Percentiles rank a stretch among this genome's conserved stretches.
Evolutionary conservation across 2,113 vertebrate species (phyloP).

Genomic region (Microcebus ravelobensis): DNA sequence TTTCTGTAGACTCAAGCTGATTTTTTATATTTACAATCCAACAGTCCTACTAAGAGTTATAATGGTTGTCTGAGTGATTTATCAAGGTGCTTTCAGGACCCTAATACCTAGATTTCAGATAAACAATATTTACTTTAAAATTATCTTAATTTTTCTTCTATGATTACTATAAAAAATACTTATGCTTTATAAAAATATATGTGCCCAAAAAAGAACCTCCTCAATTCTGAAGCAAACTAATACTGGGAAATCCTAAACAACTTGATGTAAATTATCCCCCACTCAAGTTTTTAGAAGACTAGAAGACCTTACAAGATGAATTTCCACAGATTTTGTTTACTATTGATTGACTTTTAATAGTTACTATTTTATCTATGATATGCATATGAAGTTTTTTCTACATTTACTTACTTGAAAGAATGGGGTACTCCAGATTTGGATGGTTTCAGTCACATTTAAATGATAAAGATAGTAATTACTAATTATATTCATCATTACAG

Average conservation of each 20-base stretch:
- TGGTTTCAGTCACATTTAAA: slow-evolving; percentile 90
- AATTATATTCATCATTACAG: slow-evolving; percentile 93
- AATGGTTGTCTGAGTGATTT: background rate
- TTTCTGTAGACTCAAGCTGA: background rate
- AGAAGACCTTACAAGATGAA: background rate
- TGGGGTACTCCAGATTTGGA: slow-evolving; percentile 94
- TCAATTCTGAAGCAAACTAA: background rate
- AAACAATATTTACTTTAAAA: background rate
- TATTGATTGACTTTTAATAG: background rate
- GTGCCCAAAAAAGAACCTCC: background rate
- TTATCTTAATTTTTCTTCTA: background rate
- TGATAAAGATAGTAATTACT: slow-evolving; percentile 93
- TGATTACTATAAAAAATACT: background rate
- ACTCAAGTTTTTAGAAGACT: background rate
- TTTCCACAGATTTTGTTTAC: background rate
- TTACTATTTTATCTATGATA: background rate
- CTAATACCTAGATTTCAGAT: background rate
- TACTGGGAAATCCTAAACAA: background rate
- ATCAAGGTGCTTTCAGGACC: background rate
- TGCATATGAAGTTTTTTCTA: background rate
- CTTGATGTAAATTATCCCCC: background rate
- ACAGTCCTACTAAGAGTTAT: background rate
- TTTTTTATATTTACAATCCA: background rate
- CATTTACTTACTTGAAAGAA: slow-evolving; percentile 87
- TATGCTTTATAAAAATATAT: background rate